Percentiles rank a stretch among this genome's conserved stretches.
Evolutionary conservation across 2,888 invertebrate genomes (phyloP).

Genomic region (Synanthedon vespiformis): DNA sequence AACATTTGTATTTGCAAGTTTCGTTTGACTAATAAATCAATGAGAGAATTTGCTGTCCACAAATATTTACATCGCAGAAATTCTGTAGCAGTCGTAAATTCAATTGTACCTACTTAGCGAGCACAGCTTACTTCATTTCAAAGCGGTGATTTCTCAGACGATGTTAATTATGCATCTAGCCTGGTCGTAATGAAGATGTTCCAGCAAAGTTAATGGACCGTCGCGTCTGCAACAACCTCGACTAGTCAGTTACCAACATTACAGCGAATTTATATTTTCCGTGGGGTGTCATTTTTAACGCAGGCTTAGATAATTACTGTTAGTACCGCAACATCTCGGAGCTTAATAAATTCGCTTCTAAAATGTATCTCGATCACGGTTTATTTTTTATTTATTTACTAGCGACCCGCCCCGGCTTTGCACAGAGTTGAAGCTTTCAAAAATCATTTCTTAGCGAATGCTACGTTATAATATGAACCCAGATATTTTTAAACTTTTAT

Average conservation of each 20-base stretch:
- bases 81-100: constrained; percentile 6
- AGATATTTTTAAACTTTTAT: no score
- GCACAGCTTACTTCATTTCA: constrained; percentile 4
- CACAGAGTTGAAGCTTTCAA: no score
- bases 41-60: no score
- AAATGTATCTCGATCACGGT: no score
- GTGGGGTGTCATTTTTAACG: background rate
- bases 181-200: constrained; percentile 15
- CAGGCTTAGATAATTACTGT: background rate
- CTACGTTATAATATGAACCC: no score
- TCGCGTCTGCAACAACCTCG: constrained; percentile 4
- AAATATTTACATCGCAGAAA: background rate
- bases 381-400: no score
- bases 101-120: constrained; percentile 4
- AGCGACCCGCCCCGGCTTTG: no score
- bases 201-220: constrained; percentile 10
- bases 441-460: no score
- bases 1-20: no score
- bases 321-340: no score
- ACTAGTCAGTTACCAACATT: constrained; percentile 6
- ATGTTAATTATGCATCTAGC: constrained; percentile 14
- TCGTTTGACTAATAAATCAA: no score
- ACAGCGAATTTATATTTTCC: constrained; percentile 10
- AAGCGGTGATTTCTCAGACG: constrained; percentile 7
- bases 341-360: no score